Percentiles rank a stretch among this genome's conserved stretches.
Evolutionary conservation across 2,113 vertebrate genomes (phyloP).

Genomic region (Podiceps cristatus): DNA sequence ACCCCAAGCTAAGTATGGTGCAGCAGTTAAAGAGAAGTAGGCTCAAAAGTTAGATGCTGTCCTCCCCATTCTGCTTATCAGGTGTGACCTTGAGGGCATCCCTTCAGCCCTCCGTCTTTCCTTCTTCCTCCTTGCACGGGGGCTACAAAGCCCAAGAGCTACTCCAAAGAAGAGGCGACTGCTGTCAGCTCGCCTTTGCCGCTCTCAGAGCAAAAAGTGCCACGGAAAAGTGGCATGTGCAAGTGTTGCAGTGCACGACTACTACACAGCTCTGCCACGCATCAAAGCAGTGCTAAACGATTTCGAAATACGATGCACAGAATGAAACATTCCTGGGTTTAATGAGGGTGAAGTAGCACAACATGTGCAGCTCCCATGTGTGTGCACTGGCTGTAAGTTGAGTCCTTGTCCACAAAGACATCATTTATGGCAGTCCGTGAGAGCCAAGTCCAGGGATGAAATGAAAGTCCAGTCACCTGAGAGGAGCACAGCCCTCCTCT

Average conservation of each 20-base stretch:
- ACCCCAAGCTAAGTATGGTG: fast-evolving
- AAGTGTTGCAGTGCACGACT: fast-evolving
- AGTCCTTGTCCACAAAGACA: background rate
- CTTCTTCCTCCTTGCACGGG: background rate
- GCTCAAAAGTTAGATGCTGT: background rate
- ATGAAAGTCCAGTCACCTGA: background rate
- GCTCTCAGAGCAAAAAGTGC: background rate
- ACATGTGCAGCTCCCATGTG: fast-evolving
- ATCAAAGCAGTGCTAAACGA: background rate
- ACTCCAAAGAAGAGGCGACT: background rate
- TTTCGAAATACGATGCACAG: background rate
- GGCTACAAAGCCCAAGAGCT: background rate
- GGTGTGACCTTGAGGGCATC: background rate
- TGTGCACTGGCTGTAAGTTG: background rate
- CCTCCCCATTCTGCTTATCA: background rate
- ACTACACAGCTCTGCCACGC: fast-evolving
- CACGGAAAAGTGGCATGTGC: fast-evolving
- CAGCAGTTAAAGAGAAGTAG: background rate
- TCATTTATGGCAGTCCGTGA: fast-evolving
- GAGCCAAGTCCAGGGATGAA: background rate
- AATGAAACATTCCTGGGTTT: background rate
- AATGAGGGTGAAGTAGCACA: background rate
- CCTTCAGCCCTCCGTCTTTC: background rate
- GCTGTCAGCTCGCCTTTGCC: fast-evolving
- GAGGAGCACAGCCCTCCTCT: background rate